Base-by-base conservation (phyloP, 2,113 vertebrate species). In the Seriola aureovittata region DNA sequence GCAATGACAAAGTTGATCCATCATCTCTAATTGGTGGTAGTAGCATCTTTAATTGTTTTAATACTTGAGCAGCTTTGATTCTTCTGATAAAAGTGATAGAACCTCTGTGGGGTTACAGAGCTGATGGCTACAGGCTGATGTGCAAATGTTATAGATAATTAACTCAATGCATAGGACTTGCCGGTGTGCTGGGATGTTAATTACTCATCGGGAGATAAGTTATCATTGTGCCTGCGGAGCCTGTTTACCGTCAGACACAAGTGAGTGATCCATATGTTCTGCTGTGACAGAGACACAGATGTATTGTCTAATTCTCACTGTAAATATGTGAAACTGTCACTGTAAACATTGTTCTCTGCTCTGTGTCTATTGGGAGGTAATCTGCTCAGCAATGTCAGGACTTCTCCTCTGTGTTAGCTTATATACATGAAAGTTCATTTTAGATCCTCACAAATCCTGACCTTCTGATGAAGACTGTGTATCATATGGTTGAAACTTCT, bases 161-260 rank as follows among this genome's bases (percentile, higher is more conserved):
- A 88, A 58, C 38, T 81, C 71, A 81, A 42, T 10, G 17, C 46
- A 72, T 29, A 29, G 29, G 29, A 29, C 29, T 29, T 29, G 29
- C 29, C 29, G 29, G 55, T 66, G 44, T 34, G 38, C 58, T 60
- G 14, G 42, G 48, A 59, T 84, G 73, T 74, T 87, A 84, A 89
- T 91, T 72, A 78, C 40, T 70, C 55, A 72, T 36, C 57, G 29
- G 34, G 55, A 64, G 19, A 60, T 50, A 19, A 25, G 78, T 85
- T 52, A 25, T 66, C 63, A 68, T 25, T n/a, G 60, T 48, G 54
- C 60, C 65, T 65, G 52, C 42, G 40, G 65, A 59, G 60, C 38
- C 74, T 84, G 60, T 71, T 79, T 71, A 29, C 62, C 55, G 67
- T 44, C 32, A 32, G 25, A 80, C 48, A 21, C 40, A 60, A 46